Conservation (phyloP, 2,888 invertebrate genomes). For the Mantis religiosa region DNA sequence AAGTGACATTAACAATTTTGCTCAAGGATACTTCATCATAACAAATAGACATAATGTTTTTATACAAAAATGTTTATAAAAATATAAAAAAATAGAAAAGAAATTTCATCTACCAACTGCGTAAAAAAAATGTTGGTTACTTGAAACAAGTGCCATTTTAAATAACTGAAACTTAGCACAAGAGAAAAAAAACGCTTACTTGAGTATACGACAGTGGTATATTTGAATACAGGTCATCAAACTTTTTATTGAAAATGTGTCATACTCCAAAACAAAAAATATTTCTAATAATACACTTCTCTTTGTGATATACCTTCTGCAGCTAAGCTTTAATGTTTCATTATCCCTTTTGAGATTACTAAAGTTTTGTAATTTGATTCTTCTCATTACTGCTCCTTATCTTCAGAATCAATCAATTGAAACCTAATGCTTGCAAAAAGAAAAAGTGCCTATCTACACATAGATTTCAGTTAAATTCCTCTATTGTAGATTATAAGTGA, state of each 20-base stretch:
- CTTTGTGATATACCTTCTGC: background rate
- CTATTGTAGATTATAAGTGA: background rate
- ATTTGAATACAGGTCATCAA: background rate
- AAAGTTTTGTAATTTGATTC: background rate
- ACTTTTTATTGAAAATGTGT: background rate
- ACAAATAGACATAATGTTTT: background rate
- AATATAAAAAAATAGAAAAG: background rate
- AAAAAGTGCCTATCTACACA: background rate
- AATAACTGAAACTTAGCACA: background rate
- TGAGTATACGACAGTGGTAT: background rate
- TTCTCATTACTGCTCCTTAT: background rate
- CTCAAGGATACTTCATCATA: background rate
- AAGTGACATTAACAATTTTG: background rate
- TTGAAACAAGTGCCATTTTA: conserved; percentile 9
- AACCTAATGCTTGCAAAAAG: background rate
- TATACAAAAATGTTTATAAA: background rate
- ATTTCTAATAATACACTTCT: background rate
- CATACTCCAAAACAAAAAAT: background rate
- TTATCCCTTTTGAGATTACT: background rate
- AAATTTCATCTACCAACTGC: background rate
- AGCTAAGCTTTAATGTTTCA: conserved; percentile 8
- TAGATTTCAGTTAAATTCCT: background rate
- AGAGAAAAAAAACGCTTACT: background rate
- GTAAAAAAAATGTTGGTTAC: conserved; percentile 5
- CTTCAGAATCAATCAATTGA: background rate